phyloP scores from a whole-genome alignment of 35 echinoderm and acorn worm species.

The Apostichopus parvimensis region DNA sequence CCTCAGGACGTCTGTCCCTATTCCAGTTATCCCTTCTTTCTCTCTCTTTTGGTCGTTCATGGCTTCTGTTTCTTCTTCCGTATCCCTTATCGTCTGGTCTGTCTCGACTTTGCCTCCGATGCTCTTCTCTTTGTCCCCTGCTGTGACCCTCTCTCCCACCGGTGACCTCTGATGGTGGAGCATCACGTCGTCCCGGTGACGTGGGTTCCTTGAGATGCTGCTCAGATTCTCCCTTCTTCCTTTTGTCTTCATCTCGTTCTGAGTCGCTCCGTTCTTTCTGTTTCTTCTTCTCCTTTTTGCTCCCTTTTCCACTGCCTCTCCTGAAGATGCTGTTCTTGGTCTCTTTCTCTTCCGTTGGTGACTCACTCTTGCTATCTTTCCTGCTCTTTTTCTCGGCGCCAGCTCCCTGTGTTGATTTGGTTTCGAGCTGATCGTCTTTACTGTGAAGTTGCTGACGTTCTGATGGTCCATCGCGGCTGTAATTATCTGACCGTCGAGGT shows the following conservation, averaged over 20 bases:
- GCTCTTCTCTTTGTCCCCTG: conserved; percentile 33
- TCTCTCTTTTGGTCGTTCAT: conserved; percentile 49
- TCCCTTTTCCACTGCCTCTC: conserved; percentile 49
- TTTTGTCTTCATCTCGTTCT: conserved; percentile 34
- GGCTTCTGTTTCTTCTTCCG: conserved; percentile 41
- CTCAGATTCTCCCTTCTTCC: background rate
- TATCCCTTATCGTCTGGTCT: conserved; percentile 37
- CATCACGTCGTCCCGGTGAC: background rate
- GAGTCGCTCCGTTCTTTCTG: conserved; percentile 47
- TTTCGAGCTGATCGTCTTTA: background rate
- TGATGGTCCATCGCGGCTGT: background rate
- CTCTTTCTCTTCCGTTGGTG: conserved; percentile 38
- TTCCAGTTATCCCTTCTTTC: conserved; percentile 25
- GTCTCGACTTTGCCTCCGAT: conserved; percentile 21
- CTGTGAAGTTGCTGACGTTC: background rate
- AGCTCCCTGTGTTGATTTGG: background rate
- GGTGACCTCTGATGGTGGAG: background rate
- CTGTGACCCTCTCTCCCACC: background rate
- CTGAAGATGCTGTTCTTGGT: conserved; percentile 30
- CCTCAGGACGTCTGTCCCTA: conserved; percentile 50
- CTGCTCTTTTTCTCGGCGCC: background rate
- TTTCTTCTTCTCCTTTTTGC: conserved; percentile 37
- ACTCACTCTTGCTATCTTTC: conserved; percentile 23
- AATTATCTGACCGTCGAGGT: background rate
- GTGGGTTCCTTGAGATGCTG: background rate